These are phyloP conservation scores for Peromyscus eremicus DNA, from an alignment of 2,797 vertebrate species.

Conservation along the genomic window DNA sequence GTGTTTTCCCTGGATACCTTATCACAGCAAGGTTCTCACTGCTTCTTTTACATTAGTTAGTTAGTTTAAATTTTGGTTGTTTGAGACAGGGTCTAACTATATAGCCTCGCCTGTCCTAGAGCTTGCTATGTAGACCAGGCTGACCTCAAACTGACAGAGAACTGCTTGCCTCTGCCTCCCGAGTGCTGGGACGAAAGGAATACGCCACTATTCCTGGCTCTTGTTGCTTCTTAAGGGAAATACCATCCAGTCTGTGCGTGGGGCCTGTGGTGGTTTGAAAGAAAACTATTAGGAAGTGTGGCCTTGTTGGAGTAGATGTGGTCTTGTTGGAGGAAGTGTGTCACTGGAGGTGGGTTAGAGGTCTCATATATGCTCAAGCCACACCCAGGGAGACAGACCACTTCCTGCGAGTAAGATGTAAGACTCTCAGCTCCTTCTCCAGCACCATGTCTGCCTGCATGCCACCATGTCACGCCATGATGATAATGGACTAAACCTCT, in stretches of 20 bases:
- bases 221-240: background rate
- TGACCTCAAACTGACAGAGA: background rate
- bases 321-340: background rate
- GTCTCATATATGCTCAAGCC: background rate
- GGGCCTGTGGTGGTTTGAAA: background rate
- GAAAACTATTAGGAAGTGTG: background rate
- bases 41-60: background rate
- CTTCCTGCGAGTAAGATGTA: background rate
- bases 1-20: background rate
- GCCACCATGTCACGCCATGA: background rate
- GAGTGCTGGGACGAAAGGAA: background rate
- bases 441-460: background rate
- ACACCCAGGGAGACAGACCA: background rate
- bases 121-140: background rate
- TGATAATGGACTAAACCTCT: background rate
- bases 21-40: background rate
- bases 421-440: background rate
- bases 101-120: background rate
- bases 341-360: background rate
- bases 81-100: too few relatives aligned
- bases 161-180: background rate
- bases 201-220: fast-evolving
- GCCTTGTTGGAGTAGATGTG: background rate
- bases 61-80: background rate
- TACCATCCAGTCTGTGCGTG: background rate